Percentiles rank a stretch among this genome's conserved stretches.
These are phyloP conservation scores for Hermaeophaga mercurialis DNA, from an alignment of 2,888 invertebrate species.

Conservation along the genomic window DNA sequence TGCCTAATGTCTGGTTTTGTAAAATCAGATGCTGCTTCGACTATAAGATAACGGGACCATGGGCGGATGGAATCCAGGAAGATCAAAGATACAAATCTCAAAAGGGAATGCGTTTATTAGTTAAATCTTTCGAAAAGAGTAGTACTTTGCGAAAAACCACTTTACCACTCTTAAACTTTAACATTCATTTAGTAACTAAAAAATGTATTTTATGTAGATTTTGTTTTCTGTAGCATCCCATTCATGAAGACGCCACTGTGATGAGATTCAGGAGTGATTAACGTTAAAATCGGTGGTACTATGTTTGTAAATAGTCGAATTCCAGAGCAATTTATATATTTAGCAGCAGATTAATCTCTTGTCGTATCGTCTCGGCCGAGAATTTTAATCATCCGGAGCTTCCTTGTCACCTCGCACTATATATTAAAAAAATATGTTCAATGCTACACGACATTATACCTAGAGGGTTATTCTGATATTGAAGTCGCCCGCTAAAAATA, in stretches of 20 bases:
- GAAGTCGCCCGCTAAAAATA: not conserved
- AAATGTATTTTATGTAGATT: too few species aligned
- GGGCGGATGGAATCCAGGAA: not conserved
- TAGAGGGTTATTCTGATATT: slow-evolving; percentile 15
- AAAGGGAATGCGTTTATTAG: too few species aligned
- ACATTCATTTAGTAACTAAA: too few species aligned
- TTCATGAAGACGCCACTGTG: slow-evolving; percentile 8
- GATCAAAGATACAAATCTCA: too few species aligned
- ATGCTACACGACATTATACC: slow-evolving; percentile 38
- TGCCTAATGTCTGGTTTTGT: slow-evolving; percentile 33
- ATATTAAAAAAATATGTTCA: slow-evolving; percentile 48
- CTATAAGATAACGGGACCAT: not conserved
- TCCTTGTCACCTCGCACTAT: slow-evolving; percentile 47
- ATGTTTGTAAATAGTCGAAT: slow-evolving; percentile 55
- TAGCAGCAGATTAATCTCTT: slow-evolving; percentile 57
- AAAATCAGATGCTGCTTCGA: slow-evolving; percentile 39
- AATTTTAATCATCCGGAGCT: slow-evolving; percentile 55
- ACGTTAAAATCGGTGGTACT: slow-evolving; percentile 49
- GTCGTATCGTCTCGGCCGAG: slow-evolving; percentile 51
- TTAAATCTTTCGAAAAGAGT: too few species aligned
- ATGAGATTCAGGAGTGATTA: slow-evolving; percentile 43
- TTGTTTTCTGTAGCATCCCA: too few species aligned
- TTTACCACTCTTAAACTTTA: too few species aligned
- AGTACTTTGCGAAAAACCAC: too few species aligned
- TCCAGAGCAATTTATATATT: slow-evolving; percentile 58